Conservation (phyloP, 1,140 invertebrate genomes). For the Laupala kohalensis region DNA sequence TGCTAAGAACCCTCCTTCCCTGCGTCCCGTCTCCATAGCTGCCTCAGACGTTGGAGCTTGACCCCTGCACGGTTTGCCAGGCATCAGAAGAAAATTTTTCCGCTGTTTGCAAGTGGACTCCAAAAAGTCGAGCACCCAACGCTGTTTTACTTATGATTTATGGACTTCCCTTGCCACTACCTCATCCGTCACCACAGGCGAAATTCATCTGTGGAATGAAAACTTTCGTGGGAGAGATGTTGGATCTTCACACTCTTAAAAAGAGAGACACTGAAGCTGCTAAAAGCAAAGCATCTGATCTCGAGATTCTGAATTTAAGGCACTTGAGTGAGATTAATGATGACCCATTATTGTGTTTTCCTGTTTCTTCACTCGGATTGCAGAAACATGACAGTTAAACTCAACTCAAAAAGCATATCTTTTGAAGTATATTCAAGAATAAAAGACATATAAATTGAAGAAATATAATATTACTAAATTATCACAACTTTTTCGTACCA, state of each 20-base stretch:
- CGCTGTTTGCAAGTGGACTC: not conserved
- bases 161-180: not conserved
- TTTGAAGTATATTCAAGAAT: no score
- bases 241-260: not conserved
- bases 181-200: not conserved
- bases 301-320: not conserved
- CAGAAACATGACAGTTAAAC: no score
- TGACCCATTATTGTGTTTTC: no score
- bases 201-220: not conserved
- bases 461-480: no score
- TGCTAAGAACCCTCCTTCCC: no score
- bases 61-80: no score
- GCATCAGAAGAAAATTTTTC: not conserved
- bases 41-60: not conserved
- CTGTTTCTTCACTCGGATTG: no score
- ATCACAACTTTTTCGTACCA: no score
- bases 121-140: not conserved
- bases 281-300: not conserved
- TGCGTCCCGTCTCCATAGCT: no score
- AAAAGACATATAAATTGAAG: no score
- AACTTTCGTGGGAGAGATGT: not conserved
- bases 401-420: no score
- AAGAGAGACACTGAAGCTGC: not conserved
- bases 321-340: not conserved
- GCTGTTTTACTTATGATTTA: not conserved